phyloP scores from a whole-genome alignment of 2,888 invertebrate species.

The Spatulosminthurus flaviceps region DNA sequence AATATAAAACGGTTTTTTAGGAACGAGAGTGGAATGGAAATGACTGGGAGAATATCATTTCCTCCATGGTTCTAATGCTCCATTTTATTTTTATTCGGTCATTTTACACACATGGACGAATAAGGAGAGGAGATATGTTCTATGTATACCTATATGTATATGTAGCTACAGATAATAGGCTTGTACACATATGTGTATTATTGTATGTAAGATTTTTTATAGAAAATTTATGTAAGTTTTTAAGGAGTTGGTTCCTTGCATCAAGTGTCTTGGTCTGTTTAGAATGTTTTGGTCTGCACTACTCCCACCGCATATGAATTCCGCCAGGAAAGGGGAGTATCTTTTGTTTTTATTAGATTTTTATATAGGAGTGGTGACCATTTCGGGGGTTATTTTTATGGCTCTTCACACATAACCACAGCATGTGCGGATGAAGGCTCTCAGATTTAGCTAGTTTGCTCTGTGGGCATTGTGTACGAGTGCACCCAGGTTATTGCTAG shows the following conservation, averaged over 20 bases:
- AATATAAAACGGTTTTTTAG: slow-evolving; percentile 8
- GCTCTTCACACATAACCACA: slow-evolving; percentile 1
- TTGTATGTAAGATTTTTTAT: no score
- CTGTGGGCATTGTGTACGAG: not conserved
- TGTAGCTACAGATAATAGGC: no score
- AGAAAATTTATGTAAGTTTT: no score
- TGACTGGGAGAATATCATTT: slow-evolving; percentile 22
- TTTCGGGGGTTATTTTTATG: slow-evolving; percentile 8
- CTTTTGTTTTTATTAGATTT: slow-evolving; percentile 2
- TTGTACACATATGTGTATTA: no score
- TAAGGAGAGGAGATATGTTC: slow-evolving; percentile 1
- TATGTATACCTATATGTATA: not conserved
- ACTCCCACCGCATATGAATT: not conserved
- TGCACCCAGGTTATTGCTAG: no score
- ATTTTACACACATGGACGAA: slow-evolving; percentile 29
- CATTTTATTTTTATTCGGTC: slow-evolving; percentile 25
- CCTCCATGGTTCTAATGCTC: slow-evolving; percentile 15
- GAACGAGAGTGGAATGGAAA: slow-evolving; percentile 23
- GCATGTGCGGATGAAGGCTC: not conserved
- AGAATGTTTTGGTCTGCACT: no score
- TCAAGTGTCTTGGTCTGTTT: no score
- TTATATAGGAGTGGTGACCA: not conserved
- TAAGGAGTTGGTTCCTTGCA: no score
- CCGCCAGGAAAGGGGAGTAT: not conserved
- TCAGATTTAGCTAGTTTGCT: not conserved